Percentiles rank a stretch among this genome's conserved stretches.
These are phyloP conservation scores for Pogonomyrmex californicus DNA, from an alignment of 1,140 invertebrate genomes.

Conservation along the genomic window DNA sequence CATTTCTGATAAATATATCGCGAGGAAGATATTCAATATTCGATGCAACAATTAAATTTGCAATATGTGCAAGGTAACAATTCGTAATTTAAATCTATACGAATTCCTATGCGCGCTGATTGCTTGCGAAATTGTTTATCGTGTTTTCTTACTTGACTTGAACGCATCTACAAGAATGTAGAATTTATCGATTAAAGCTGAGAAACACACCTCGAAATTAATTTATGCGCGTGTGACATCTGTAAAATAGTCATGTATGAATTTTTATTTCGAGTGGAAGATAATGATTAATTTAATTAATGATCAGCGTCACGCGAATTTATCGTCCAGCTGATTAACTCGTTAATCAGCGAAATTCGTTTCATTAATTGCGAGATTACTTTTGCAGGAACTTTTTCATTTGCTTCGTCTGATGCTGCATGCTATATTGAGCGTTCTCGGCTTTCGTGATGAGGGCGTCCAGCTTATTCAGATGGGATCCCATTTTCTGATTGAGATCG, in stretches of 20 bases:
- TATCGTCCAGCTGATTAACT: neutral
- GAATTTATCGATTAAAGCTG: neutral
- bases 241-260: conserved; percentile 34
- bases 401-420: conserved; percentile 91
- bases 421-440: conserved; percentile 89
- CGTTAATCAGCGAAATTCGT: neutral
- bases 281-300: neutral
- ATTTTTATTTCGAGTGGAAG: conserved; percentile 17
- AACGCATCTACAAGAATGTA: neutral
- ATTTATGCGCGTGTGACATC: neutral
- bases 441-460: conserved; percentile 89
- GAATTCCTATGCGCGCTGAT: neutral
- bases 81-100: neutral
- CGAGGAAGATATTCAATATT: conserved; percentile 28
- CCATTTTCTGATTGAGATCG: conserved; percentile 88
- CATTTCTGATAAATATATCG: conserved; percentile 26
- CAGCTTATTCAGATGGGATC: conserved; percentile 89
- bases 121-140: neutral
- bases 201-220: conserved; percentile 21
- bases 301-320: neutral
- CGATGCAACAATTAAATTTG: conserved; percentile 50
- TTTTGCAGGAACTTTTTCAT: conserved; percentile 90
- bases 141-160: neutral
- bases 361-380: conserved; percentile 56
- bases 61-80: conserved; percentile 21